Percentiles rank a stretch among this genome's conserved stretches.
Conservation (phyloP, 2,797 vertebrate species). For the Argya squamiceps region DNA sequence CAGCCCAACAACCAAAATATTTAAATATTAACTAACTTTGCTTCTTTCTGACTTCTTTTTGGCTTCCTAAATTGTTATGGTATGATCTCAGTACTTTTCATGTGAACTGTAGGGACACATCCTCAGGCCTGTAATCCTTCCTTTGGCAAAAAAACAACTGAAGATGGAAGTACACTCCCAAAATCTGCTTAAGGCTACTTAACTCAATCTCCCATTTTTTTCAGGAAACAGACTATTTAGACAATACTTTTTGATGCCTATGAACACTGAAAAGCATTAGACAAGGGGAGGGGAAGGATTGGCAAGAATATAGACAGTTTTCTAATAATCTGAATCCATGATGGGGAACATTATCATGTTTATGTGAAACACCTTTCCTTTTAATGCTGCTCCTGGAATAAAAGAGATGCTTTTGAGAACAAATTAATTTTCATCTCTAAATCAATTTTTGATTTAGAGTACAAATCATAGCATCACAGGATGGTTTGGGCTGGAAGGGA, state of each 20-base stretch:
- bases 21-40: slow-evolving; percentile 18
- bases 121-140: neutral
- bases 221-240: neutral
- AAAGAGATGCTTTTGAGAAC: neutral
- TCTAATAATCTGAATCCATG: neutral
- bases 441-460: neutral
- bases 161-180: neutral
- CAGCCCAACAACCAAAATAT: slow-evolving; percentile 1
- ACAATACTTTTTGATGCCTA: neutral
- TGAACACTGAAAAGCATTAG: neutral
- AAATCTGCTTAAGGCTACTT: neutral
- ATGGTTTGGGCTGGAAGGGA: neutral
- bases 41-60: neutral
- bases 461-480: neutral
- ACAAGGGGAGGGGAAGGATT: neutral
- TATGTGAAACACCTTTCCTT: neutral
- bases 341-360: neutral
- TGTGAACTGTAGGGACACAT: neutral
- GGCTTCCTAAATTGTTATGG: neutral
- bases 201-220: neutral
- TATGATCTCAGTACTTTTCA: neutral
- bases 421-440: neutral
- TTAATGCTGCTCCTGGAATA: neutral
- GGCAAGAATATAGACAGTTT: neutral
- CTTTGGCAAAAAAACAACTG: neutral